Conservation (phyloP, 2,113 vertebrate genomes). For the Corydoras sp. region DNA sequence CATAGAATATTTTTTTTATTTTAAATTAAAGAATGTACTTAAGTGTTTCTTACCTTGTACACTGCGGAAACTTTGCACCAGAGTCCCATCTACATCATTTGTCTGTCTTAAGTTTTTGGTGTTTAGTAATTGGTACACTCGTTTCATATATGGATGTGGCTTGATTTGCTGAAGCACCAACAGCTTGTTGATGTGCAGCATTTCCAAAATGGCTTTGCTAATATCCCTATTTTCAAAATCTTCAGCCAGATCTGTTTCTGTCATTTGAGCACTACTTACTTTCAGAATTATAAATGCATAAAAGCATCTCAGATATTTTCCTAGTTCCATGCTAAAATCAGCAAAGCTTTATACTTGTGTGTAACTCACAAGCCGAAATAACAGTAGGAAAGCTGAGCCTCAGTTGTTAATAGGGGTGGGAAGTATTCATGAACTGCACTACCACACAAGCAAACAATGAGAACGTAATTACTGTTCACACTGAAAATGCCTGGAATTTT, state of each 20-base stretch:
- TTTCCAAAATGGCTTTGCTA: constrained; percentile 64
- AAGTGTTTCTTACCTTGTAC: constrained; percentile 45
- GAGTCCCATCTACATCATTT: constrained; percentile 52
- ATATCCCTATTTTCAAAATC: constrained; percentile 35
- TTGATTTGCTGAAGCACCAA: constrained; percentile 52
- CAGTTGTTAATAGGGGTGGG: constrained; percentile 55
- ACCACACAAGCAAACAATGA: constrained; percentile 34
- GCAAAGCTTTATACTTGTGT: neutral
- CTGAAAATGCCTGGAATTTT: constrained; percentile 60
- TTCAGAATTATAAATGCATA: constrained; percentile 20
- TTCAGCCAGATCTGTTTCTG: constrained; percentile 27
- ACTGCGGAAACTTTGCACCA: constrained; percentile 66
- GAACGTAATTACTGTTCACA: constrained; percentile 55
- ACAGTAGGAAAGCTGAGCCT: constrained; percentile 15
- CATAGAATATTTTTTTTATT: too few species aligned
- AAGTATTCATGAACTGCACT: constrained; percentile 43
- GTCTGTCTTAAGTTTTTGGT: constrained; percentile 47
- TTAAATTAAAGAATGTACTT: neutral
- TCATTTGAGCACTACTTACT: constrained; percentile 27
- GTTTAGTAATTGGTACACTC: constrained; percentile 54
- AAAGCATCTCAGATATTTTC: constrained; percentile 8
- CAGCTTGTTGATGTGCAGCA: constrained; percentile 65
- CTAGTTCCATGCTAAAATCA: constrained; percentile 18
- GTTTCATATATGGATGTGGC: constrained; percentile 67
- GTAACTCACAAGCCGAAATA: constrained; percentile 2